Evolutionary conservation across 2,888 invertebrate genomes (phyloP), one percentile per base, ranked within the genome.

Genomic region (Philereme vetulata): DNA sequence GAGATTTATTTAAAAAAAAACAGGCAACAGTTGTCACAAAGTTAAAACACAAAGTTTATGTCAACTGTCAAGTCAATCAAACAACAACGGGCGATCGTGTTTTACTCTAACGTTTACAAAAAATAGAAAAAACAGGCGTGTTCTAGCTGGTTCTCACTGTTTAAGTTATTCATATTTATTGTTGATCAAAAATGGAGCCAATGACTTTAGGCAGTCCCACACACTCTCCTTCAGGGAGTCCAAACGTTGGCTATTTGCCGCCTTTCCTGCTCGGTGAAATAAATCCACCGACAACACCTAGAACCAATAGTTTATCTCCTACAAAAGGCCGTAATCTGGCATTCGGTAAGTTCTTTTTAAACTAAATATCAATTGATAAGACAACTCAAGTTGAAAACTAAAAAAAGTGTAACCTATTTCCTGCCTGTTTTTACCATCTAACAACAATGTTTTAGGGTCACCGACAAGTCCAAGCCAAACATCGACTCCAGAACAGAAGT

Each of bases 201-300:
- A 97, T 97, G 97, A 93, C 95, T 55, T 86, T 97, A 69, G 97
- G 97, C 64, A 96, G 96, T 81, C 95, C 96, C 2, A 94, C 95
- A 52, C 95, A 95, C 72, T 95, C 95, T 68, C 95, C 96, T 34
- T 93, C 94, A 11, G 94, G 95, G 33, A 94, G 93, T 66, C 91
- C 93, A 42, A 94, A 93, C 74, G 94, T 95, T 40, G 94, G 94
- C 49, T 97, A 95, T 86, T 90, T 97, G 73, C 97, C 97, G 50
- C 94, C 95, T 62, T 97, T 95, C 83, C 90, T 97, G 33, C 93
- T 97, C 81, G 97, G 97, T 34, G 96, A 96, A 81, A 92, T 93
- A 49, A 94, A 93, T 73, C 88, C 93, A 32, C 91, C 94, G 21
- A 84, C 93, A 7, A 90, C 93, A 10, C 93, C 94, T 11, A 85